Evolutionary conservation across 1,140 invertebrate species (phyloP).

Genomic region (Drosophila insularis): DNA sequence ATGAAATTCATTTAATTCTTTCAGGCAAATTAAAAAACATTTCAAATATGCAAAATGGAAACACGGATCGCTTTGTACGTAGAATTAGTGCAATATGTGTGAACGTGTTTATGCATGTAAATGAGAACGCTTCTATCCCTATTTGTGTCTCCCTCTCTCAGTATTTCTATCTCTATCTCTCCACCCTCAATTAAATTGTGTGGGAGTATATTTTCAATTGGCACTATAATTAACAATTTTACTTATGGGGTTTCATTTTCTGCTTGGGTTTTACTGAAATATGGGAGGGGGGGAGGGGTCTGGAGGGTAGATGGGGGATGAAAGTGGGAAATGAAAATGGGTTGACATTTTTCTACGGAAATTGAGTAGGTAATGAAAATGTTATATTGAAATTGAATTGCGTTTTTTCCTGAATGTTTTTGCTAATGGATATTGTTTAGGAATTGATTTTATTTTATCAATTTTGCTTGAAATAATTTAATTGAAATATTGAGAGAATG

Average conservation of each 20-base stretch:
- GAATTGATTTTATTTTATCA: constrained; percentile 3
- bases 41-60: constrained; percentile 19
- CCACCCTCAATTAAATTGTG: constrained; percentile 6
- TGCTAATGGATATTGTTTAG: constrained; percentile 12
- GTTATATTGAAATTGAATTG: constrained; percentile 8
- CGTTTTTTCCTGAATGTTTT: background rate
- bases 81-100: constrained; percentile 34
- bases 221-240: constrained; percentile 71
- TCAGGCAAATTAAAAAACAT: constrained; percentile 40
- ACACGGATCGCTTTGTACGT: background rate
- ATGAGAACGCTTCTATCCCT: constrained; percentile 32
- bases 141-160: background rate
- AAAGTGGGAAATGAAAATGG: background rate
- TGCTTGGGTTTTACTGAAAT: constrained; percentile 2
- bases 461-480: background rate
- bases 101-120: constrained; percentile 49
- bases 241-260: constrained; percentile 37
- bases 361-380: constrained; percentile 15
- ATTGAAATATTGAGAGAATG: constrained; percentile 5
- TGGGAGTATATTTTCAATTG: constrained; percentile 55
- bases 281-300: background rate
- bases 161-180: background rate
- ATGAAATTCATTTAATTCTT: constrained; percentile 62
- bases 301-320: background rate
- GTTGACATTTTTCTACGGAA: constrained; percentile 16